Percentiles rank a stretch among this genome's conserved stretches.
Conservation (phyloP, 2,113 vertebrate species). For the Ophthalmolycus amberensis region DNA sequence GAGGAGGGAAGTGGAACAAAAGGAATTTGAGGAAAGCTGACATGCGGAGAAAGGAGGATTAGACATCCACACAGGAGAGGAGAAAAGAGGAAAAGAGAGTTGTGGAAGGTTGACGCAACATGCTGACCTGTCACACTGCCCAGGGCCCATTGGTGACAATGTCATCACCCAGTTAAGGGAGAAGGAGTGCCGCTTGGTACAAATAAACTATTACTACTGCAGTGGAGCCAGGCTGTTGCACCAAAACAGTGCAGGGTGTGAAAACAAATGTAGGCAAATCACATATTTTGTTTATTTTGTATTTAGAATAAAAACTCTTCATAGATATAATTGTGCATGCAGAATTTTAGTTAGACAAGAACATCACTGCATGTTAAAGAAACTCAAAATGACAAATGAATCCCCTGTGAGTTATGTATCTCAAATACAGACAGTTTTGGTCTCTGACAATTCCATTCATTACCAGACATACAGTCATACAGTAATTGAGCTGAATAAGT, state of each 20-base stretch:
- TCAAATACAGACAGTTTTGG: constrained; percentile 52
- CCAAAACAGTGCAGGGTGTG: not conserved
- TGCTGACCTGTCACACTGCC: constrained; percentile 57
- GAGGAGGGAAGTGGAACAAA: not conserved
- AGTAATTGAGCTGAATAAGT: constrained; percentile 67
- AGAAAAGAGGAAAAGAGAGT: constrained; percentile 21
- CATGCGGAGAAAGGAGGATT: constrained; percentile 36
- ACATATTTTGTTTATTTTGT: constrained; percentile 7
- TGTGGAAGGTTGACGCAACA: constrained; percentile 36
- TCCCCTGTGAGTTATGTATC: constrained; percentile 52
- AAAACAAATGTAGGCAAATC: not conserved
- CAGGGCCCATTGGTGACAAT: constrained; percentile 43
- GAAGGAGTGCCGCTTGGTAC: constrained; percentile 28
- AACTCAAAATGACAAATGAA: constrained; percentile 51
- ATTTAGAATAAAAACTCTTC: not conserved
- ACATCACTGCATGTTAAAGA: constrained; percentile 31
- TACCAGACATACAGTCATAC: constrained; percentile 54
- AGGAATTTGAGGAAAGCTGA: constrained; percentile 19
- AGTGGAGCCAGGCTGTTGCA: constrained; percentile 7
- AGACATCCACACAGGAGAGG: constrained; percentile 1
- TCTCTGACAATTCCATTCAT: constrained; percentile 64
- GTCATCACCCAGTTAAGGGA: constrained; percentile 47
- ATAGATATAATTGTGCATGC: constrained; percentile 4
- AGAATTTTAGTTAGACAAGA: constrained; percentile 22
- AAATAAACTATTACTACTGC: constrained; percentile 36